A percentile compares a stretch with the other conserved stretches of the same genome.
phyloP scores from a whole-genome alignment of 2,113 vertebrate species.

The Kryptolebias marmoratus region DNA sequence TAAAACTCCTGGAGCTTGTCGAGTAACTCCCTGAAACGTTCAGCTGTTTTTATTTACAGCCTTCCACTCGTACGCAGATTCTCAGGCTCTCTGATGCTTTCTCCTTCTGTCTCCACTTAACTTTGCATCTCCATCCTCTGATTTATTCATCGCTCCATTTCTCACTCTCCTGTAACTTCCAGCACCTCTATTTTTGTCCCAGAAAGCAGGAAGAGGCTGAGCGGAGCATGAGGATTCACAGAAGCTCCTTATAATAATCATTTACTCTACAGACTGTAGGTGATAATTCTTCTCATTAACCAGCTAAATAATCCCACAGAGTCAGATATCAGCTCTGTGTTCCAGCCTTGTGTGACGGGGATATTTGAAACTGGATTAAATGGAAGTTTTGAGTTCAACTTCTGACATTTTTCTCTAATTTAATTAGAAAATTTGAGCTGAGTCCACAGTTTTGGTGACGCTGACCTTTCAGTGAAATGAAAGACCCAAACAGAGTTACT shows the following conservation, averaged over 20 bases:
- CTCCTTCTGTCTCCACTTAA: slow-evolving; percentile 32
- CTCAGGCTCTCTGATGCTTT: slow-evolving; percentile 15
- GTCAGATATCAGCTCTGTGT: background rate
- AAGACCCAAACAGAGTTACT: too few relatives aligned
- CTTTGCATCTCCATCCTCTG: slow-evolving; percentile 18
- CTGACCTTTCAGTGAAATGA: too few relatives aligned
- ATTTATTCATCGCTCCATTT: slow-evolving; percentile 67
- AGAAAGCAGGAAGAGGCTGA: background rate
- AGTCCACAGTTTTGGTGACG: too few relatives aligned
- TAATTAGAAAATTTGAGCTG: background rate
- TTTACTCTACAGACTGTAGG: background rate
- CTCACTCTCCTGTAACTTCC: slow-evolving; percentile 40
- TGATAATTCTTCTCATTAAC: background rate
- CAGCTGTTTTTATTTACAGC: slow-evolving; percentile 2
- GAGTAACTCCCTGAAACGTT: background rate
- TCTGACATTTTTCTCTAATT: background rate
- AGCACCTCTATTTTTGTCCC: slow-evolving; percentile 61
- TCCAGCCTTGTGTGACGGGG: background rate
- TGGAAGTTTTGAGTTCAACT: background rate
- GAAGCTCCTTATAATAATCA: background rate
- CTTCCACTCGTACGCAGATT: background rate
- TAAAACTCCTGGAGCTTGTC: background rate
- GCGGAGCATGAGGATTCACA: background rate
- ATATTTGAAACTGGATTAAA: background rate
- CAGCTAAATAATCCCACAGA: background rate